Evolutionary conservation across 2,888 invertebrate genomes (phyloP), one percentile per base, ranked within the genome.

Genomic region (Drosophila bunnanda): DNA sequence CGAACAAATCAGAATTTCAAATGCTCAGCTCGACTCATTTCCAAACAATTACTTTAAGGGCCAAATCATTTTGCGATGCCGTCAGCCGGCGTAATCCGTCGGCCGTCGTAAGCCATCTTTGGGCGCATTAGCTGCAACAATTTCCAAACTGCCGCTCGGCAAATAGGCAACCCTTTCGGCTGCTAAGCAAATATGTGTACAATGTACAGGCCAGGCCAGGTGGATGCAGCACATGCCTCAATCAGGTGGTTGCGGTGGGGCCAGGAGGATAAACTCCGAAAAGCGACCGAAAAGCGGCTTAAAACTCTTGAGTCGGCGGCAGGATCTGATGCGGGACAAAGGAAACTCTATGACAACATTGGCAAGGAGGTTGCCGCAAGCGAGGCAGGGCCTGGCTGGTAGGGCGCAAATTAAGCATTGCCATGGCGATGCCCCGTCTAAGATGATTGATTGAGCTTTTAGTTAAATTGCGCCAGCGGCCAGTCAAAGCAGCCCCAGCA

Each of bases 401-500:
- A 54, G 65, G 56, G 75, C 76, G 75, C 64, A 79, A 81, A 81
- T 79, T 73, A 83, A 82, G 79, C 72, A 84, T 75, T 75, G 39
- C 76, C 74, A 71, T 71, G 77, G 76, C 67, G 77, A 69, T 56
- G 68, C 43, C 55, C 50, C 39, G 43, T 25, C 68, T 57, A 44
- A 70, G 77, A 82, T 84, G 84, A 84, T 84, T 84, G 85, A 84
- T 84, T 84, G 82, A 79, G 84, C 85, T 84, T 80, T 84, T 80
- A 84, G 85, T 80, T 80, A 85, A 84, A 84, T 85, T 85, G 80
- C 76, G 65, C 77, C 72, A 70, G 67, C 71, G 80, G 73, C 60
- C 70, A 75, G 62, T 70, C 53, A 62, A 64, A 78, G 71, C 76
- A 57, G 66, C 67, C 59, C 32, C 39, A 41, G 38, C 72, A 65